Percentiles rank a stretch among this genome's conserved stretches.
Conservation (phyloP, 2,113 vertebrate species). For the Cinclus cinclus region DNA sequence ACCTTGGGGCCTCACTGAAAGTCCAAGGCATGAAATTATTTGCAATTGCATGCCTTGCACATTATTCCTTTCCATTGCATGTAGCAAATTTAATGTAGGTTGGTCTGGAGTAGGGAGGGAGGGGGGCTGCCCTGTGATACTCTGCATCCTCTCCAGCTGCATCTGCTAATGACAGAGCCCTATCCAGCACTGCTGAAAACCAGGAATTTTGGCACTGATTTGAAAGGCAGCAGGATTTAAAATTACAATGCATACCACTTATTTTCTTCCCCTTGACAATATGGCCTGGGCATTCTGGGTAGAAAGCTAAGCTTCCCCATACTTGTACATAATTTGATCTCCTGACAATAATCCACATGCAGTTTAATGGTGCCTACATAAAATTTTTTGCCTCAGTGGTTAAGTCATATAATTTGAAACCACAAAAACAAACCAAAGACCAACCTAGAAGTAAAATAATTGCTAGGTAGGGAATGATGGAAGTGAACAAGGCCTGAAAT, state of each 20-base stretch:
- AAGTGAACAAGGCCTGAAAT: neutral
- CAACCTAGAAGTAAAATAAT: conserved; percentile 18
- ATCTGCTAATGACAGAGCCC: conserved; percentile 4
- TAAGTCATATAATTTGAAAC: conserved; percentile 20
- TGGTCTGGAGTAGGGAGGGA: neutral
- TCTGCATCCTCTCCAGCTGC: neutral
- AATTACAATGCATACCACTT: conserved; percentile 34
- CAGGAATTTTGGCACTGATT: conserved; percentile 41
- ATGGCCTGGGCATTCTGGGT: conserved; percentile 14
- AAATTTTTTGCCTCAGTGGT: conserved; percentile 47
- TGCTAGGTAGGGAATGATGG: neutral
- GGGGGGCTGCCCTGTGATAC: neutral
- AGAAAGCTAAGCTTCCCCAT: conserved; percentile 23
- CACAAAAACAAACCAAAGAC: conserved; percentile 12
- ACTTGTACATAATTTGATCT: conserved; percentile 47
- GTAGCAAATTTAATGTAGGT: neutral
- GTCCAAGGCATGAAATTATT: conserved; percentile 41
- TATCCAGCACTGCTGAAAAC: conserved; percentile 22
- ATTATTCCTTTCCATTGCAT: neutral
- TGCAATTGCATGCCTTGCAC: neutral
- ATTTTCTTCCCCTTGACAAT: conserved; percentile 43
- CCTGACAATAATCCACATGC: conserved; percentile 46
- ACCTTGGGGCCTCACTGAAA: conserved; percentile 18
- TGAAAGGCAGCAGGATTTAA: conserved; percentile 44
- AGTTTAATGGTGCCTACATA: conserved; percentile 13